phyloP scores from a whole-genome alignment of 2,113 vertebrate species.

The Peromyscus californicus region DNA sequence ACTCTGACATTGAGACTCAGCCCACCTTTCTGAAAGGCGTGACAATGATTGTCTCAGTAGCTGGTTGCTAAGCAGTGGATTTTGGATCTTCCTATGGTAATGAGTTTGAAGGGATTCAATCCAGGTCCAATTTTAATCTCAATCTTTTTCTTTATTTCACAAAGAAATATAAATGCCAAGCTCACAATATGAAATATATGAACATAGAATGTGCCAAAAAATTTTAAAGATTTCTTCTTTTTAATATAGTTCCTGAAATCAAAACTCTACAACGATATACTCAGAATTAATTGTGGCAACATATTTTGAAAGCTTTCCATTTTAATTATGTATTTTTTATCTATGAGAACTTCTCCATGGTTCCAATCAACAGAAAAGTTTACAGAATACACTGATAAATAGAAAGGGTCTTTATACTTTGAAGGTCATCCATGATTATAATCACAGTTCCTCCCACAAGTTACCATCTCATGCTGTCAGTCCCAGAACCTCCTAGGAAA shows the following conservation, averaged over 20 bases:
- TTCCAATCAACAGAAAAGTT: neutral
- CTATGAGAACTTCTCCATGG: neutral
- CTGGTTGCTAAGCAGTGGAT: neutral
- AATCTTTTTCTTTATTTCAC: constrained; percentile 20
- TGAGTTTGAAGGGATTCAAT: neutral
- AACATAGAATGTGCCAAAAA: neutral
- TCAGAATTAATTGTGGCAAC: neutral
- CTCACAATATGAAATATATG: neutral
- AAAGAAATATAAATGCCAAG: constrained; percentile 15
- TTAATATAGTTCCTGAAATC: neutral
- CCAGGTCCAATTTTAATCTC: neutral
- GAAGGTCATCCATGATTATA: neutral
- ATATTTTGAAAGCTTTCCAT: neutral
- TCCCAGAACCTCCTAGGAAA: neutral
- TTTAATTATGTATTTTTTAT: neutral
- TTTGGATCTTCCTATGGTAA: neutral
- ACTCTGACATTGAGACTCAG: neutral
- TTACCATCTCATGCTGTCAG: neutral
- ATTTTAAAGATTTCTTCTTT: neutral
- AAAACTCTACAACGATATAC: constrained; percentile 17
- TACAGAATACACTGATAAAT: neutral
- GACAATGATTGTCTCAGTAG: neutral
- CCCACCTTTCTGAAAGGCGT: neutral
- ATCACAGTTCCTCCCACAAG: neutral
- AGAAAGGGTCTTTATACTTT: neutral